Conservation (phyloP, 2,113 vertebrate genomes). For the Ctenomys sociabilis region DNA sequence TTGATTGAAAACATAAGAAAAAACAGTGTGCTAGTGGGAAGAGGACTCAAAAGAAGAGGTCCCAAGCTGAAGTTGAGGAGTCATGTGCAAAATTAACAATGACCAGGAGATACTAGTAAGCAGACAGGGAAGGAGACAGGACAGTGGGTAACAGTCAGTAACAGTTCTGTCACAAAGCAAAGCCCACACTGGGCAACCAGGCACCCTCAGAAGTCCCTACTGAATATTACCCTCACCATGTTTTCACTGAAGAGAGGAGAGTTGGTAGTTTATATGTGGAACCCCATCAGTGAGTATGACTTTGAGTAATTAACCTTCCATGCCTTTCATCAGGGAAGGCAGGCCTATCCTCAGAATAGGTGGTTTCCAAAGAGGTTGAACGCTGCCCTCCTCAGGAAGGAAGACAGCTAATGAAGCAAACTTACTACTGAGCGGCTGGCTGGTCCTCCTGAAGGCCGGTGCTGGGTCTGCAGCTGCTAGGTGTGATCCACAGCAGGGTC, state of each 20-base stretch:
- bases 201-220: not conserved
- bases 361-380: not conserved
- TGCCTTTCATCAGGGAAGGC: not conserved
- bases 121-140: not conserved
- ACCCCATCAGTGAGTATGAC: not conserved
- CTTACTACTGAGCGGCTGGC: not conserved
- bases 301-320: not conserved
- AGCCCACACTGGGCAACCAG: not conserved
- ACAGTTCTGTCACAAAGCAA: not conserved
- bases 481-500: not conserved
- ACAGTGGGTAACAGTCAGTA: too few species aligned
- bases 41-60: not conserved
- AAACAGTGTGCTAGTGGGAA: not conserved
- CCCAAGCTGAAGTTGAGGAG: too few species aligned
- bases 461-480: not conserved
- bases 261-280: not conserved
- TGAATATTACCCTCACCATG: not conserved
- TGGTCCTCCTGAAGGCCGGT: not conserved
- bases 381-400: not conserved
- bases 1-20: not conserved
- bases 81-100: too few species aligned
- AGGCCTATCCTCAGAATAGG: not conserved
- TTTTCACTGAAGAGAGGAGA: not conserved
- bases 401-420: not conserved
- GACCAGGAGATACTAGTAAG: not conserved